Evolutionary conservation across 2,113 vertebrate genomes (phyloP).

Genomic region (Laticauda colubrina): DNA sequence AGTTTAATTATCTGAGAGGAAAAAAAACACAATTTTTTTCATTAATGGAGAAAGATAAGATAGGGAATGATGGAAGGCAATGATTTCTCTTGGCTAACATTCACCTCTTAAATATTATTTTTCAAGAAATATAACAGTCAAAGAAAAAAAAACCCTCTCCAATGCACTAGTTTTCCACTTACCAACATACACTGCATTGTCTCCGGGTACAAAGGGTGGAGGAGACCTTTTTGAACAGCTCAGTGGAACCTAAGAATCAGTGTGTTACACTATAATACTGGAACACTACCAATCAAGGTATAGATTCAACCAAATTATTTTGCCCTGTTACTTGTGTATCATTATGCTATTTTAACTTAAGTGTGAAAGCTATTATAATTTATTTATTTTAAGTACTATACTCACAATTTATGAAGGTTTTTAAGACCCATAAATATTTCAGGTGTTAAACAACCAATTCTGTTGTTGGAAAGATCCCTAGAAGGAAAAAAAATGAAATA

Average conservation of each 20-base stretch:
- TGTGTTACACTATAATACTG: background rate
- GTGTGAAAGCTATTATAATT: background rate
- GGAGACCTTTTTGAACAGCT: background rate
- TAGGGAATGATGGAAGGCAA: background rate
- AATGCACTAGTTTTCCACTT: background rate
- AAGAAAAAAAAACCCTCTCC: background rate
- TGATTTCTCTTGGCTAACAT: background rate
- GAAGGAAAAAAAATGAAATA: background rate
- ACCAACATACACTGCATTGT: background rate
- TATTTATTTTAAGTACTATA: conserved; percentile 36
- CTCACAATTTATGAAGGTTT: conserved; percentile 88
- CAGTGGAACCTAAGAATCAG: background rate
- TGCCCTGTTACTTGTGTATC: background rate
- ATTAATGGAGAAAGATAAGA: background rate
- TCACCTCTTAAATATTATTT: background rate
- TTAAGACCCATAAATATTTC: conserved; percentile 85
- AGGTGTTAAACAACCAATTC: conserved; percentile 86
- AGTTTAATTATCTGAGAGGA: background rate
- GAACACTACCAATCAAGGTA: background rate
- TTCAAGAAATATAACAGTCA: background rate
- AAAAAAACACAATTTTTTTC: background rate
- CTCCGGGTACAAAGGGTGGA: background rate
- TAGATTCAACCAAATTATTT: background rate
- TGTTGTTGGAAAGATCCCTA: conserved; percentile 90
- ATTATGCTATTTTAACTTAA: background rate